A percentile compares a stretch with the other conserved stretches of the same genome.
These are phyloP conservation scores for Diplodus sargus DNA, from an alignment of 2,797 vertebrate species.

Conservation along the genomic window DNA sequence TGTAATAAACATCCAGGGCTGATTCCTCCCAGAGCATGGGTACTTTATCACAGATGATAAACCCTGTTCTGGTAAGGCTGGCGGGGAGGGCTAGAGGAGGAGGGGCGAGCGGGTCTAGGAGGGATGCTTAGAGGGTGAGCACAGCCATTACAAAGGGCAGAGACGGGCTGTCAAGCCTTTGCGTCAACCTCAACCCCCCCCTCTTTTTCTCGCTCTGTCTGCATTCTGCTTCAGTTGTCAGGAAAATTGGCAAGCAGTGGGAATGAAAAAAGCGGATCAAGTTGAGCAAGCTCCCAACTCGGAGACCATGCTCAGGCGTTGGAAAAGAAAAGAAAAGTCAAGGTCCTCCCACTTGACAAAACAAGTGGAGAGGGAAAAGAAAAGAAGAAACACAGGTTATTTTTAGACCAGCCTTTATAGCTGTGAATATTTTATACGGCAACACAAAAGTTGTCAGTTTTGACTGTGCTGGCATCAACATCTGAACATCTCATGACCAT, in stretches of 20 bases:
- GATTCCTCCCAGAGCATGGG: conserved; percentile 78
- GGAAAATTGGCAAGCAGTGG: conserved; percentile 80
- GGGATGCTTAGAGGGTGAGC: conserved; percentile 61
- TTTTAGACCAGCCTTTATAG: conserved; percentile 72
- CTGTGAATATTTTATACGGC: conserved; percentile 61
- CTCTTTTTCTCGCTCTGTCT: conserved; percentile 52
- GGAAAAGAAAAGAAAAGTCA: conserved; percentile 48
- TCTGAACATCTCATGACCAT: conserved; percentile 29
- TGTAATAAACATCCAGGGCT: conserved; percentile 80
- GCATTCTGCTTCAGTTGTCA: conserved; percentile 83
- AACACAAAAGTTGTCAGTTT: conserved; percentile 35
- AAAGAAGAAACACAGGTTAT: conserved; percentile 55
- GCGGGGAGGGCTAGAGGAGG: not conserved
- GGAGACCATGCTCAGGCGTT: conserved; percentile 54
- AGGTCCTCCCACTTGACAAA: conserved; percentile 72
- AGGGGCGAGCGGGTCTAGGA: not conserved
- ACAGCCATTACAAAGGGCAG: conserved; percentile 72
- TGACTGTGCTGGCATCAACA: conserved; percentile 8
- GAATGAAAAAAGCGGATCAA: conserved; percentile 73
- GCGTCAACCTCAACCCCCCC: conserved; percentile 53
- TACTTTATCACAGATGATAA: conserved; percentile 83
- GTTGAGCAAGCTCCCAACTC: conserved; percentile 73
- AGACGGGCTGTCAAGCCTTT: conserved; percentile 70
- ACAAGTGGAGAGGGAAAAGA: conserved; percentile 45
- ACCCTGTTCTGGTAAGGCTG: conserved; percentile 72